Percentiles rank a stretch among this genome's conserved stretches.
phyloP scores from a whole-genome alignment of 2,888 invertebrate species.

The Choreutis nemorana region DNA sequence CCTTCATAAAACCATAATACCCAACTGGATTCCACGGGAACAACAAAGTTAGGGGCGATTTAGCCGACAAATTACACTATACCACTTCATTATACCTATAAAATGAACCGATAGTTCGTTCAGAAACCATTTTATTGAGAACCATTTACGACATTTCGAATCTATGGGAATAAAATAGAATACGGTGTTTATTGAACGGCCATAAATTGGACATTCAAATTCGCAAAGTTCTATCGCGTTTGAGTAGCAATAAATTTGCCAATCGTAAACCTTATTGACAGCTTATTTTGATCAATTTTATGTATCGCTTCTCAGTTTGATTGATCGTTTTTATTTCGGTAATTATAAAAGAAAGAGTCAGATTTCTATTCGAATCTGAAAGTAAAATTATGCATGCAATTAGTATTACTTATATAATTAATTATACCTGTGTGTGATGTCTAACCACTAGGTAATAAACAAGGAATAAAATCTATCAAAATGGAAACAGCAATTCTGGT shows the following conservation, averaged over 20 bases:
- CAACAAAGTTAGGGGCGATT: constrained; percentile 26
- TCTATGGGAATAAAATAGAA: constrained; percentile 21
- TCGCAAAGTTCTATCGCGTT: constrained; percentile 18
- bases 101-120: constrained; percentile 19
- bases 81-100: constrained; percentile 23
- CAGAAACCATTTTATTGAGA: constrained; percentile 13
- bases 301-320: too few species aligned
- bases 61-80: constrained; percentile 22
- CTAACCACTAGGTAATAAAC: too few species aligned
- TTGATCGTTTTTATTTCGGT: too few species aligned
- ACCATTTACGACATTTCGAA: constrained; percentile 14
- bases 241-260: constrained; percentile 20
- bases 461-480: too few species aligned
- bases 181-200: constrained; percentile 19
- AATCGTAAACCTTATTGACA: constrained; percentile 21
- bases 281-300: constrained; percentile 18
- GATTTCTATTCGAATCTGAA: too few species aligned
- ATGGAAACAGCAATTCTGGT: too few species aligned
- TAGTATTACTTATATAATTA: too few species aligned
- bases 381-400: too few species aligned
- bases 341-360: too few species aligned
- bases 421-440: too few species aligned
- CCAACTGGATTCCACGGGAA: too few species aligned
- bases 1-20: too few species aligned
- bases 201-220: constrained; percentile 29